Evolutionary conservation across 2,113 vertebrate genomes (phyloP).

Genomic region (Grammomys surdaster): DNA sequence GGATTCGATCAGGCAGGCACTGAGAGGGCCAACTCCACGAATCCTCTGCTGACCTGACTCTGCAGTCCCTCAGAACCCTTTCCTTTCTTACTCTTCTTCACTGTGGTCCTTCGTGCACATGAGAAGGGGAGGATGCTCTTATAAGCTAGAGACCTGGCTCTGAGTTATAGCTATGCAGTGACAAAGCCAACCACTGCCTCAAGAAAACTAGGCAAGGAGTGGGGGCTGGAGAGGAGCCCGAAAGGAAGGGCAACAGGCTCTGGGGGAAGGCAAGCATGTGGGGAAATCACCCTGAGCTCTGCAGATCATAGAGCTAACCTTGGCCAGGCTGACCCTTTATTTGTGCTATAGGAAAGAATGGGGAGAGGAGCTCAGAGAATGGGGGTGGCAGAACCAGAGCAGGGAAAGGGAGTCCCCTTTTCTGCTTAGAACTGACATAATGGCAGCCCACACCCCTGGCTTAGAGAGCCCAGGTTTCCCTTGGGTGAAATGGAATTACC

Average conservation of each 20-base stretch:
- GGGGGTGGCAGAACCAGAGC: background rate
- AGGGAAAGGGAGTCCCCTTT: background rate
- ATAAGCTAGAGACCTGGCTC: constrained; percentile 65
- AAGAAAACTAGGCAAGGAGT: constrained; percentile 52
- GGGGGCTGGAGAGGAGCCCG: constrained; percentile 52
- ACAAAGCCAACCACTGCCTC: constrained; percentile 41
- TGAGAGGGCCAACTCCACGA: background rate
- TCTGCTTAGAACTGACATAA: background rate
- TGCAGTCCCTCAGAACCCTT: constrained; percentile 26
- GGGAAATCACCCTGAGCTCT: constrained; percentile 2
- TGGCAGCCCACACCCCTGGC: background rate
- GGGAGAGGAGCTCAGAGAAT: background rate
- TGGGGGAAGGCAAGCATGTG: constrained; percentile 2
- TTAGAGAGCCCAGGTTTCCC: background rate
- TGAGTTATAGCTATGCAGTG: constrained; percentile 60
- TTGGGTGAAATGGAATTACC: background rate
- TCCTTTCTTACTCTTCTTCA: constrained; percentile 57
- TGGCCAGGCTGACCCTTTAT: background rate
- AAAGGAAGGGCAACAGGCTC: constrained; percentile 35
- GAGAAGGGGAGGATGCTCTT: constrained; percentile 63
- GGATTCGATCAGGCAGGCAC: background rate
- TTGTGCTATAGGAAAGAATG: background rate
- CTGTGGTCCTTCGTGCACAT: constrained; percentile 19
- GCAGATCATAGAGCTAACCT: background rate
- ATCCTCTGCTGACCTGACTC: background rate